A percentile compares a stretch with the other conserved stretches of the same genome.
Conservation (phyloP, 2,888 invertebrate genomes). For the Muschampia plurimacula region DNA sequence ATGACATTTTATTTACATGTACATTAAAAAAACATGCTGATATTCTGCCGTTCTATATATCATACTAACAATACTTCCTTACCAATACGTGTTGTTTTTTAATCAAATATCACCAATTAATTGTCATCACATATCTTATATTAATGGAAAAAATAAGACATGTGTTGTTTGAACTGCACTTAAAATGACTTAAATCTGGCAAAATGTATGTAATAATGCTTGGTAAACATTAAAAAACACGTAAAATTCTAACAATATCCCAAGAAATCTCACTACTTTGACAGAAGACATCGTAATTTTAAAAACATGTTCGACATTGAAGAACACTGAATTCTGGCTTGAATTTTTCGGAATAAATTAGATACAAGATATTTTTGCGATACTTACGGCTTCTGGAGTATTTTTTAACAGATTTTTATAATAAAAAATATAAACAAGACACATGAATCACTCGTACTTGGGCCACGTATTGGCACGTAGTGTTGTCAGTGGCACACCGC, state of each 20-base stretch:
- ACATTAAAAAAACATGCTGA: background rate
- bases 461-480: conserved; percentile 80
- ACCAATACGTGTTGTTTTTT: conserved; percentile 20
- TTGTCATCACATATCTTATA: conserved; percentile 4
- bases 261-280: conserved; percentile 53
- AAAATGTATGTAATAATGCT: background rate
- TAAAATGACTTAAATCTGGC: background rate
- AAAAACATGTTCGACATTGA: conserved; percentile 50
- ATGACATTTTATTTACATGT: background rate
- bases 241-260: conserved; percentile 50
- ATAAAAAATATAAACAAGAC: conserved; percentile 82
- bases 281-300: conserved; percentile 68
- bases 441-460: conserved; percentile 68
- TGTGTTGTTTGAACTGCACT: background rate
- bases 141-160: background rate
- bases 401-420: conserved; percentile 66
- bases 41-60: background rate
- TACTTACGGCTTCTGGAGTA: conserved; percentile 72
- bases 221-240: conserved; percentile 49
- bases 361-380: conserved; percentile 33
- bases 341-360: conserved; percentile 42
- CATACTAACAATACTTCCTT: conserved; percentile 1
- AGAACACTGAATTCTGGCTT: conserved; percentile 41
- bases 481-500: conserved; percentile 75
- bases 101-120: conserved; percentile 14